Evolutionary conservation across 2,888 invertebrate species (phyloP), one percentile per base, ranked within the genome.

Genomic region (Embidobia sp.): DNA sequence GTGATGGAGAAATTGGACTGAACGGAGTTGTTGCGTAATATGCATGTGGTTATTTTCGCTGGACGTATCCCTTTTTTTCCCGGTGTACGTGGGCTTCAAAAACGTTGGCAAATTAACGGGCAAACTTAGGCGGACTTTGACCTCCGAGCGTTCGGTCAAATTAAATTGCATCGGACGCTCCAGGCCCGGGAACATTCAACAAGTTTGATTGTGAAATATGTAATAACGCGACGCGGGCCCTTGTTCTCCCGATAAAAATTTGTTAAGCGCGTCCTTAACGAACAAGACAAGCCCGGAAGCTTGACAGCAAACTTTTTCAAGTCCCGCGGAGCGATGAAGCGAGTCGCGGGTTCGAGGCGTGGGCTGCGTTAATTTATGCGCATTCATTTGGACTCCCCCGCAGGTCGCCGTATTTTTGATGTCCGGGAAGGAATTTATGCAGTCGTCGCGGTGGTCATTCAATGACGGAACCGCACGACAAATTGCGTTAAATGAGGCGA

Each of bases 191-290:
- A 61, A 61, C 67, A 61, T 75, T 75, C 75, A 75, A 75, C 75
- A 75, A 75, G 75, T 75, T 69, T 75, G 61, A 69, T 63, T 67
- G 55, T 63, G 67, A 75, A 74, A 74, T 51, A 67, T 67, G 67
- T 40, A 67, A 75, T 66, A 74, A 59, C 53, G 70, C 42, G 37
- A 63, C 33, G 29, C 35, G 26, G 61, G 3, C 37, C 42, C 42
- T 63, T 49, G 48, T 63, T 75, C 37, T 35, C 49, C 42, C 57
- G 48, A 75, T 69, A 69, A 63, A 61, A 75, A 69, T 75, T 63
- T 63, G 48, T 59, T 57, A 63, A 75, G 63, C 67, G 18, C 37
- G 61, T 46, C 49, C 61, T 61, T 63, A 69, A 69, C 55, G 55
- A 75, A 55, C 61, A 55, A 46, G 19, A 42, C 67, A 40, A 67